phyloP scores from a whole-genome alignment of 2,888 invertebrate species.

The Arctia plantaginis region DNA sequence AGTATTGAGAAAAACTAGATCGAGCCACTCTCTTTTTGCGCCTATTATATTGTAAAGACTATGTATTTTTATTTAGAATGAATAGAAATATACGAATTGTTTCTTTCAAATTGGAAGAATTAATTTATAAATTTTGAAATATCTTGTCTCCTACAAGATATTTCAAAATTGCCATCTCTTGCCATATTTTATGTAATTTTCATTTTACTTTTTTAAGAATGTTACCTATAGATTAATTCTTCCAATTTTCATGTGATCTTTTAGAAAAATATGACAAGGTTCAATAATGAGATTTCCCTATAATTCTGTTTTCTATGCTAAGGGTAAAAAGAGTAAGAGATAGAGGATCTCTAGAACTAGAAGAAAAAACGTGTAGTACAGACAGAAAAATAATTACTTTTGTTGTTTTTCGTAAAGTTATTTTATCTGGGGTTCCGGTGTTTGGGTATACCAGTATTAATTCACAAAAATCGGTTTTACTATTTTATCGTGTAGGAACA shows the following conservation, averaged over 20 bases:
- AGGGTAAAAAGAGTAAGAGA: too few species aligned
- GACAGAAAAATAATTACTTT: not conserved
- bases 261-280: not conserved
- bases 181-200: too few species aligned
- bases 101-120: too few species aligned
- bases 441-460: not conserved
- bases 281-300: too few species aligned
- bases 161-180: too few species aligned
- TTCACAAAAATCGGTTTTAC: not conserved
- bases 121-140: too few species aligned
- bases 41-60: not conserved
- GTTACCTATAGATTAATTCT: too few species aligned
- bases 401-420: not conserved
- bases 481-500: not conserved
- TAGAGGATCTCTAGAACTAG: too few species aligned
- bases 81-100: too few species aligned
- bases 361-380: not conserved
- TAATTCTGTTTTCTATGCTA: too few species aligned
- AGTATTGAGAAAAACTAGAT: slow-evolving; percentile 34
- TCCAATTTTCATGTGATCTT: not conserved
- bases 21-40: slow-evolving; percentile 18
- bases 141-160: too few species aligned
- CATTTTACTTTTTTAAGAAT: too few species aligned
- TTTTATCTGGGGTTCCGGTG: not conserved
- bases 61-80: not conserved